A percentile compares a stretch with the other conserved stretches of the same genome.
phyloP scores from a whole-genome alignment of 2,888 invertebrate genomes.

The Thumatha senex region DNA sequence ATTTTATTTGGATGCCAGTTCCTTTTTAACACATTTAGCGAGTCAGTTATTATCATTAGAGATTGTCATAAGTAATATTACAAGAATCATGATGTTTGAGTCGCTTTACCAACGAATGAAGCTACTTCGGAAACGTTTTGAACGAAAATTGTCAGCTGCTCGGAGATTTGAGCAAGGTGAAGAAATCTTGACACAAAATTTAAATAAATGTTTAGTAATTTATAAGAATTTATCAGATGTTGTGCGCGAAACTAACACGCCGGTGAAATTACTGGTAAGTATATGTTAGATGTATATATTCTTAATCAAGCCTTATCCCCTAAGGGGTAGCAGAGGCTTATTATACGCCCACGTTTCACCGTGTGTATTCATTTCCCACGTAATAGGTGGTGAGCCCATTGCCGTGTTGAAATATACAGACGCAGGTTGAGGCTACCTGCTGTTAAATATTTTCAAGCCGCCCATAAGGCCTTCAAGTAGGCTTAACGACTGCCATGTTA shows the following conservation, averaged over 20 bases:
- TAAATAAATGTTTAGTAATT: background rate
- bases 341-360: no score
- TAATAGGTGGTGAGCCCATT: no score
- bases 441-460: no score
- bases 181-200: conserved; percentile 1
- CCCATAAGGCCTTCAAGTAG: no score
- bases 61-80: background rate
- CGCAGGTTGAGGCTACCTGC: no score
- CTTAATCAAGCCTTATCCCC: no score
- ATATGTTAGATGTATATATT: background rate
- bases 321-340: no score
- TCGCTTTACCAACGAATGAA: conserved; percentile 4
- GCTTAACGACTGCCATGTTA: no score
- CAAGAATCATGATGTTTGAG: conserved; percentile 12
- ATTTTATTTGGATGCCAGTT: background rate
- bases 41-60: background rate
- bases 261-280: conserved; percentile 7
- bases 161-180: conserved; percentile 8
- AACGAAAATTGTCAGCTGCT: conserved; percentile 1
- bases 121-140: conserved; percentile 5
- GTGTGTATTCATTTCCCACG: no score
- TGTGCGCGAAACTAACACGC: background rate
- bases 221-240: conserved; percentile 1
- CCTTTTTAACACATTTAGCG: background rate
- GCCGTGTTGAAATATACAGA: no score